Conservation (phyloP, 2,797 vertebrate species). For the Huso huso region DNA sequence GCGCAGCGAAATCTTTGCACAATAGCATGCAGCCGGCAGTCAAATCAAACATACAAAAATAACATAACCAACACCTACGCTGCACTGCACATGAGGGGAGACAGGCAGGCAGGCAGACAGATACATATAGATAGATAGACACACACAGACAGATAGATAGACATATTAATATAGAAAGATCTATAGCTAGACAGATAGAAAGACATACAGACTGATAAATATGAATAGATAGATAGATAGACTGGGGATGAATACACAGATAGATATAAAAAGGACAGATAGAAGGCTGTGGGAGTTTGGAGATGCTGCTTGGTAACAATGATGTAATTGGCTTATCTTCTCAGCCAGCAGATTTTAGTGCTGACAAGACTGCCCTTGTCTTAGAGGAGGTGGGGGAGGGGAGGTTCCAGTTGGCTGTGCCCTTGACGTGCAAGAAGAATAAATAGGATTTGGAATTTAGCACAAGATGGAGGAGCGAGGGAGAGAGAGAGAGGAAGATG, state of each 20-base stretch:
- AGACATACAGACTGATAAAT: not conserved
- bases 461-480: slow-evolving; percentile 17
- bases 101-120: too few relatives aligned
- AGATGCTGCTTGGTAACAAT: not conserved
- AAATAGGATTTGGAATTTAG: too few relatives aligned
- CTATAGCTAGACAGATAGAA: too few relatives aligned
- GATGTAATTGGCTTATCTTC: not conserved
- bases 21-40: too few relatives aligned
- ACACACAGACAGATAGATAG: too few relatives aligned
- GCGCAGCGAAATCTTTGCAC: too few relatives aligned
- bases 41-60: too few relatives aligned
- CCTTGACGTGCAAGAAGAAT: too few relatives aligned
- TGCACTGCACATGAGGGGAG: too few relatives aligned
- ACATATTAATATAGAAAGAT: too few relatives aligned
- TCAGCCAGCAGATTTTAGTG: not conserved
- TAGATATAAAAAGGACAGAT: not conserved
- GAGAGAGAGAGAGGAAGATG: slow-evolving; percentile 22
- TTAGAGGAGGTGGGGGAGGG: slow-evolving; percentile 25
- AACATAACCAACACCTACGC: too few relatives aligned
- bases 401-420: not conserved
- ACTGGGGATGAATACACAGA: not conserved
- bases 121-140: too few relatives aligned
- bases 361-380: not conserved
- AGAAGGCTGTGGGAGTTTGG: not conserved
- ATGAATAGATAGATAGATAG: not conserved